These are phyloP conservation scores for Eristalis pertinax DNA, from an alignment of 2,888 invertebrate species.

Conservation along the genomic window DNA sequence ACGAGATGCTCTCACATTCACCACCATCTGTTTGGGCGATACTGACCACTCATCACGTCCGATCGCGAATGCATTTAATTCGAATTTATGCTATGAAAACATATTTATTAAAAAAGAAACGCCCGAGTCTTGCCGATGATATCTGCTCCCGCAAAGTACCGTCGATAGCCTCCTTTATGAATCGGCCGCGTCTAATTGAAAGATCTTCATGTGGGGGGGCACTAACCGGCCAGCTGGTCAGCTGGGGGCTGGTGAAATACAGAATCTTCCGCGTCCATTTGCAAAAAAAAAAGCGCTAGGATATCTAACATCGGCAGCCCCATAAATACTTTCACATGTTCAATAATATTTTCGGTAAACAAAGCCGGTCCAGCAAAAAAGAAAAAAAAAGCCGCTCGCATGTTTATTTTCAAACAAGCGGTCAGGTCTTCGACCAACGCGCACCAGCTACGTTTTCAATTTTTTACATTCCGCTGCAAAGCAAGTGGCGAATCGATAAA, in stretches of 20 bases:
- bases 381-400: neutral
- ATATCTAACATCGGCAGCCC: conserved; percentile 7
- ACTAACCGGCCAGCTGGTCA: neutral
- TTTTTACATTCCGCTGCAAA: neutral
- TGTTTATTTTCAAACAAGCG: conserved; percentile 6
- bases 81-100: conserved; percentile 39
- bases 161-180: neutral
- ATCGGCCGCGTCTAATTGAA: neutral
- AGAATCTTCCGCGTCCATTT: neutral
- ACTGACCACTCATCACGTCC: conserved; percentile 12
- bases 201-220: neutral
- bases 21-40: neutral
- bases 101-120: conserved; percentile 24
- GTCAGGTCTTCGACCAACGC: neutral
- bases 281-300: neutral
- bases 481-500: neutral
- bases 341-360: conserved; percentile 30
- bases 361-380: neutral
- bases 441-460: neutral
- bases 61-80: conserved; percentile 9
- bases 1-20: neutral
- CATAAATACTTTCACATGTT: conserved; percentile 43
- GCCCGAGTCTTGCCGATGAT: neutral
- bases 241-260: neutral
- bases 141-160: neutral